Evolutionary conservation across 2,888 invertebrate species (phyloP).

Genomic region (Magallana nippona): DNA sequence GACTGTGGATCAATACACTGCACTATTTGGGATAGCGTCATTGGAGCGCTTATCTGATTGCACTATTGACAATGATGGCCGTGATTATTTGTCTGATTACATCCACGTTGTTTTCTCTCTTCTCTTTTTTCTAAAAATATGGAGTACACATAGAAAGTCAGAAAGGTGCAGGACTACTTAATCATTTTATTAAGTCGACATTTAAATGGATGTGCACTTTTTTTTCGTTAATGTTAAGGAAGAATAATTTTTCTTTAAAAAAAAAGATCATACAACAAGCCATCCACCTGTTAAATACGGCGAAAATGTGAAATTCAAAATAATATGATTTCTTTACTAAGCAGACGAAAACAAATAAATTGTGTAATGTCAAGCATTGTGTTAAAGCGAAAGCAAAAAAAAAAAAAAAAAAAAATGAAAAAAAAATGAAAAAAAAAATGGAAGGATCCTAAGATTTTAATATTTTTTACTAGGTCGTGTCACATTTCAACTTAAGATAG

Average conservation of each 20-base stretch:
- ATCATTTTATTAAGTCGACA: constrained; percentile 11
- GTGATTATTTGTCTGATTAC: constrained; percentile 16
- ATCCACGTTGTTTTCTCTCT: not conserved
- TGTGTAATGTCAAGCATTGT: not conserved
- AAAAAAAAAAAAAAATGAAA: too few relatives aligned
- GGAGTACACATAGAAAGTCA: constrained; percentile 7
- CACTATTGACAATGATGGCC: constrained; percentile 9
- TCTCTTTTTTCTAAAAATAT: not conserved
- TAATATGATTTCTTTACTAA: not conserved
- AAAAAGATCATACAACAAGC: not conserved
- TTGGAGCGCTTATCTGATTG: not conserved
- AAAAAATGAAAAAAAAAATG: too few relatives aligned
- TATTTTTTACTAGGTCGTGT: constrained; percentile 11
- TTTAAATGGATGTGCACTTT: constrained; percentile 26
- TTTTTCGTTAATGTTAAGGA: not conserved
- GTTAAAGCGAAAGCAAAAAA: not conserved
- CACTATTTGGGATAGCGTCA: constrained; percentile 15
- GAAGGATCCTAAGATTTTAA: not conserved
- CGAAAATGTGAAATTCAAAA: not conserved
- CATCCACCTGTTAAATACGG: not conserved
- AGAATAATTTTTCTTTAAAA: not conserved
- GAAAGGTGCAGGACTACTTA: not conserved
- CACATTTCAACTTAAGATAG: constrained; percentile 24
- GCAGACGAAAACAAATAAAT: constrained; percentile 6
- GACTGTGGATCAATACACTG: constrained; percentile 2